Conservation (phyloP, 53 echinoderm and acorn worm genomes). For the Arbacia lixula region DNA sequence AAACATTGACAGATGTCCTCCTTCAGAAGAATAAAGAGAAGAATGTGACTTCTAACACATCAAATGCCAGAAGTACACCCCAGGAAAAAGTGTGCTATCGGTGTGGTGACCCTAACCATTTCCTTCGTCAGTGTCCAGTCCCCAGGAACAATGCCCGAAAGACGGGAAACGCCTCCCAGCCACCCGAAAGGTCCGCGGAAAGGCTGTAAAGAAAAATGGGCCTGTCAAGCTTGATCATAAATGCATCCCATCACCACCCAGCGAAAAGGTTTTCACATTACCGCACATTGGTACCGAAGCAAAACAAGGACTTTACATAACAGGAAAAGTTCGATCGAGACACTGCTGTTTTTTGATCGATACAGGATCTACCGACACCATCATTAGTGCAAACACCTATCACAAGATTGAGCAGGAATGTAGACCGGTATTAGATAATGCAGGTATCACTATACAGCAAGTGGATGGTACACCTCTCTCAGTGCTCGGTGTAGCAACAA, state of each 20-base stretch:
- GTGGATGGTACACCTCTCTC: constrained; percentile 50
- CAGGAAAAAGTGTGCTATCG: constrained; percentile 16
- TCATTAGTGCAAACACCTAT: constrained; percentile 29
- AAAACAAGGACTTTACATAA: constrained; percentile 54
- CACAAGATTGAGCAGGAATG: constrained; percentile 23
- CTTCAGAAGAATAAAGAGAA: background rate
- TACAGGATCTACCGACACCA: constrained; percentile 68
- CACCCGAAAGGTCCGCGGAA: constrained; percentile 12
- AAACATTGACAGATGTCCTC: background rate
- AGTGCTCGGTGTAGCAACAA: constrained; percentile 22
- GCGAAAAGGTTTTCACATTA: background rate
- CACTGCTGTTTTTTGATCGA: constrained; percentile 50
- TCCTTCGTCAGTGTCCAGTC: background rate
- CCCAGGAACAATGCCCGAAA: background rate
- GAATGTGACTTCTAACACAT: background rate
- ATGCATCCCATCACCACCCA: background rate
- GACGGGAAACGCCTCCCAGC: constrained; percentile 18
- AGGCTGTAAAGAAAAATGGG: background rate
- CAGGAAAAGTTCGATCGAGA: constrained; percentile 25
- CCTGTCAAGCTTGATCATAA: background rate
- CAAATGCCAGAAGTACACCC: too few relatives aligned
- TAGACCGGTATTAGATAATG: constrained; percentile 24
- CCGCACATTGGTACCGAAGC: background rate
- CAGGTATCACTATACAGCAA: constrained; percentile 9
- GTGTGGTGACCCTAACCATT: constrained; percentile 42